Evolutionary conservation across 2,888 invertebrate species (phyloP).

Genomic region (Belgica antarctica): DNA sequence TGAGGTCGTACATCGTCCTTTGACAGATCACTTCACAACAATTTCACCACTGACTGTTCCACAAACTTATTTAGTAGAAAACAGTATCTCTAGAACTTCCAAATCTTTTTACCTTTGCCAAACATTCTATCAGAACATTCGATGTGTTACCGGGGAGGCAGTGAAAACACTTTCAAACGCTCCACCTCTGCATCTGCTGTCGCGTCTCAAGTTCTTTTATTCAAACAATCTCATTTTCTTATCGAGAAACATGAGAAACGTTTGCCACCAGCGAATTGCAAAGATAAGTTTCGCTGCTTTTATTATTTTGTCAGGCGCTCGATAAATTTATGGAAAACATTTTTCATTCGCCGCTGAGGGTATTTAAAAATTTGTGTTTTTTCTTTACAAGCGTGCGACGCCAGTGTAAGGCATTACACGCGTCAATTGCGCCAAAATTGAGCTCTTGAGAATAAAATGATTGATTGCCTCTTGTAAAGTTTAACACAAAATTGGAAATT

Average conservation of each 20-base stretch:
- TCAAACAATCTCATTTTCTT: not conserved
- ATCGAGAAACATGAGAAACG: not conserved
- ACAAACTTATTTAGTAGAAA: too few relatives aligned
- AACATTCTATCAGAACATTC: too few relatives aligned
- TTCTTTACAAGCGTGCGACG: not conserved
- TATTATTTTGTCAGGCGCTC: not conserved
- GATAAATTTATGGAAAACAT: slow-evolving; percentile 4
- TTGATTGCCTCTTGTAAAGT: not conserved
- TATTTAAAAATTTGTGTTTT: slow-evolving; percentile 8
- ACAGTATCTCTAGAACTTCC: too few relatives aligned
- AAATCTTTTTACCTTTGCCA: too few relatives aligned
- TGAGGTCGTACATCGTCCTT: too few relatives aligned
- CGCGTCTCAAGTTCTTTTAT: not conserved
- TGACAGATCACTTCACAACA: too few relatives aligned
- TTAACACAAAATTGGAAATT: not conserved
- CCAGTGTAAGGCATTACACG: slow-evolving; percentile 10
- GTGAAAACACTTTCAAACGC: too few relatives aligned
- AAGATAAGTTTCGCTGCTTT: not conserved
- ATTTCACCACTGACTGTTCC: too few relatives aligned
- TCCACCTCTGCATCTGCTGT: too few relatives aligned
- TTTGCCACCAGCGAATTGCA: not conserved
- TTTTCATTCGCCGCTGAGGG: slow-evolving; percentile 6
- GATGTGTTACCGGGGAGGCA: too few relatives aligned
- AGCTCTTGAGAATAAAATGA: slow-evolving; percentile 7
- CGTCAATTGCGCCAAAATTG: slow-evolving; percentile 18